Base-by-base conservation (phyloP, 2,113 vertebrate genomes). In the Epinephelus cyanopodus region DNA sequence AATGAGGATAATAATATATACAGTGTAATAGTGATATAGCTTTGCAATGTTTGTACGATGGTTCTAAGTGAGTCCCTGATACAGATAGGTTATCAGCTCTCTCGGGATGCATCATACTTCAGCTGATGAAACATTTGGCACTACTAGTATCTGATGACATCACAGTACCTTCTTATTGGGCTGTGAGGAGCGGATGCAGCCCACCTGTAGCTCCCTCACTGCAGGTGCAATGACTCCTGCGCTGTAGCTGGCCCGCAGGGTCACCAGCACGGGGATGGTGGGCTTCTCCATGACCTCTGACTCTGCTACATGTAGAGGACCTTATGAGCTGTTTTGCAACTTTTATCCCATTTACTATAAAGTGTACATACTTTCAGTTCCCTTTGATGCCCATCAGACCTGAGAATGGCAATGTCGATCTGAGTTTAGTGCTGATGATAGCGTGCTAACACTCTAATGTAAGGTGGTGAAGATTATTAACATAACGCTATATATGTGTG, bases 81-180 rank as follows among this genome's bases (percentile, higher is more conserved):
- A 68, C 5, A 8, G 14, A 54, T 19, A 45, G 19, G 19, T n/a
- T 14, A 33, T 15, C 11, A 18, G 47, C 45, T 21, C 39, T 57
- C 37, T 48, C 0, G n/a, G 11, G 37, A 62, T 18, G 45, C 27
- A 39, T 50, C 56, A 4, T 47, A 69, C 14, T n/a, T 3, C 14
- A 23, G 42, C 10, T 50, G 50, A n/a, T 65, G 25, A 76, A 45
- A 54, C 33, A 33, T 2, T 13, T 25, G 29, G 39, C 37, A 58
- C 52, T 25, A n/a, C 25, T 6, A 3, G 47, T 12, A 53, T 42
- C n/a, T 60, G 52, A 9, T 33, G 37, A 54, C 18, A 25, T 72
- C 45, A 19, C 3, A 6, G 60, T 93, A 99, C 98, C 97, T 97
- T 98, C 90, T 96, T 98, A 0, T 90, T 72, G 21, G 89, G 63